Conservation (phyloP, 2,888 invertebrate species). For the Eueremaeus valkanovi region DNA sequence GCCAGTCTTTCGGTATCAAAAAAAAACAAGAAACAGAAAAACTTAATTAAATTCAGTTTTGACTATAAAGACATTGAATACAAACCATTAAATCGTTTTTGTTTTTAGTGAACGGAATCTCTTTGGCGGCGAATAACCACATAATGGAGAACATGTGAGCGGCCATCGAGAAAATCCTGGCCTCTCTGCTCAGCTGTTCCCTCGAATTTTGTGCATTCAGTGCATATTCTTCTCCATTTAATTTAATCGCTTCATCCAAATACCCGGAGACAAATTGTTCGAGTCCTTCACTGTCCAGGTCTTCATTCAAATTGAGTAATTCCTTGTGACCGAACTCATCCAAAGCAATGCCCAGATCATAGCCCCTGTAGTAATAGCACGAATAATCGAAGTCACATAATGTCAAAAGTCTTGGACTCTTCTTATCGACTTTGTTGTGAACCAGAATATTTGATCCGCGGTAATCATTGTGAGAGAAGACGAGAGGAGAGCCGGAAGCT, state of each 20-base stretch:
- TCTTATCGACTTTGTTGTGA: neutral
- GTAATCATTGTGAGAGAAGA: slow-evolving; percentile 34
- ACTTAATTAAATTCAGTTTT: neutral
- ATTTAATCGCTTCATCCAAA: slow-evolving; percentile 6
- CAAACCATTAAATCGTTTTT: slow-evolving; percentile 9
- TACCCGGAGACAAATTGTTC: slow-evolving; percentile 18
- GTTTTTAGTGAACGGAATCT: neutral
- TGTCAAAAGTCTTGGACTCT: neutral
- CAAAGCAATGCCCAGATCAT: slow-evolving; percentile 1
- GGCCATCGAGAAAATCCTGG: neutral
- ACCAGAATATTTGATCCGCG: slow-evolving; percentile 24
- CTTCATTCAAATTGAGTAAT: neutral
- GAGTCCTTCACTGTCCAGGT: neutral
- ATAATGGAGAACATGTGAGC: neutral
- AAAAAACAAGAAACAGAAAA: neutral
- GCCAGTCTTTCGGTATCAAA: neutral
- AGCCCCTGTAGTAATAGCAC: slow-evolving; percentile 10
- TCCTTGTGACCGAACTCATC: neutral
- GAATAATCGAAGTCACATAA: slow-evolving; percentile 27
- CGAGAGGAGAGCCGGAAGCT: neutral
- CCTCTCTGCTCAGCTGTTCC: neutral
- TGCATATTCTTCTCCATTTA: neutral
- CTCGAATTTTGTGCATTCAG: neutral
- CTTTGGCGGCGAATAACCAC: neutral
- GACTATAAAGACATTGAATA: neutral